These are phyloP conservation scores for Leptoclinus maculatus DNA, from an alignment of 2,797 vertebrate species.

Conservation along the genomic window DNA sequence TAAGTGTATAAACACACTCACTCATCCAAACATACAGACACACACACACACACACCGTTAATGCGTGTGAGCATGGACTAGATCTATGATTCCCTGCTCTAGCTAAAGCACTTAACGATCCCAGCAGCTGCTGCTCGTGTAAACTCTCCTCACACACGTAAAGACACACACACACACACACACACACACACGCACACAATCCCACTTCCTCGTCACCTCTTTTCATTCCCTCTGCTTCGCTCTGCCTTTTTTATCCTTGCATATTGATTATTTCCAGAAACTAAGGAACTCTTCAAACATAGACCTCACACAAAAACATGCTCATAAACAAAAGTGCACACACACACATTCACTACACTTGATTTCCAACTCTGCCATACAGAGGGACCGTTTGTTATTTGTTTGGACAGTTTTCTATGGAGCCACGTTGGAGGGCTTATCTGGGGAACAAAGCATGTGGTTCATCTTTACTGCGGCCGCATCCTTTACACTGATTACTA, in stretches of 20 bases:
- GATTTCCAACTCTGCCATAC: neutral
- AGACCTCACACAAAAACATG: neutral
- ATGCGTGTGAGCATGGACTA: constrained; percentile 46
- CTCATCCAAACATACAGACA: constrained; percentile 46
- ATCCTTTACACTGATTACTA: constrained; percentile 38
- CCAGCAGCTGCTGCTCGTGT: constrained; percentile 83
- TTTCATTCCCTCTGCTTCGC: constrained; percentile 22
- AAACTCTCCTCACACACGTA: constrained; percentile 49
- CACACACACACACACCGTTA: constrained; percentile 33
- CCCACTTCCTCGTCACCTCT: constrained; percentile 29
- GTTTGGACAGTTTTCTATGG: constrained; percentile 30
- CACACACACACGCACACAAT: constrained; percentile 14
- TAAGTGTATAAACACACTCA: constrained; percentile 60
- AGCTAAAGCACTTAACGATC: constrained; percentile 76
- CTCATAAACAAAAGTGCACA: neutral
- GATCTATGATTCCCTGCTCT: constrained; percentile 60
- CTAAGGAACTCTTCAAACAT: neutral
- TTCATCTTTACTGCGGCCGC: constrained; percentile 29
- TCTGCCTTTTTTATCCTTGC: neutral
- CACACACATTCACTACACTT: neutral
- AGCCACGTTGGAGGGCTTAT: constrained; percentile 21
- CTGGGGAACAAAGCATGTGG: constrained; percentile 31
- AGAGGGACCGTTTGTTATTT: constrained; percentile 46
- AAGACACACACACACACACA: neutral
- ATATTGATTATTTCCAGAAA: constrained; percentile 4